A percentile compares a stretch with the other conserved stretches of the same genome.
Evolutionary conservation across 2,113 vertebrate genomes (phyloP).

Genomic region (Eretmochelys imbricata): DNA sequence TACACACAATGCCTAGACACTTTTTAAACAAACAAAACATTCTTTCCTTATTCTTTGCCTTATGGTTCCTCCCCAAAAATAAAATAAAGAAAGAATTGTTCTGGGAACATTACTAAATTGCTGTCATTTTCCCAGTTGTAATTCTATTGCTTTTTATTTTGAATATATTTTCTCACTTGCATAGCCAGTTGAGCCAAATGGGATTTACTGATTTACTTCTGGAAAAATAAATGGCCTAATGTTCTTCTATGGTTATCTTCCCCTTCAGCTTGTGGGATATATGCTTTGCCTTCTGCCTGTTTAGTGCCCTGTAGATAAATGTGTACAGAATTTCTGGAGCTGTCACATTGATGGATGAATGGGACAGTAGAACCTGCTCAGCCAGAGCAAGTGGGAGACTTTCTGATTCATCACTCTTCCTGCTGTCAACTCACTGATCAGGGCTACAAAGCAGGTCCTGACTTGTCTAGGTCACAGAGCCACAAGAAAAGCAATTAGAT

Average conservation of each 20-base stretch:
- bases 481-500: slow-evolving; percentile 58
- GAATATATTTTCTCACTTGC: neutral
- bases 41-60: neutral
- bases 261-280: slow-evolving; percentile 60
- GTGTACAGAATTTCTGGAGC: slow-evolving; percentile 66
- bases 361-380: slow-evolving; percentile 64
- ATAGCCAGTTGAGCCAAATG: neutral
- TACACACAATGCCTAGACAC: neutral
- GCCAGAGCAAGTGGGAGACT: slow-evolving; percentile 62
- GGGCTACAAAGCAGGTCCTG: slow-evolving; percentile 36
- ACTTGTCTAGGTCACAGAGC: slow-evolving; percentile 41
- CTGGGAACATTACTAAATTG: neutral
- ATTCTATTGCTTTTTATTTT: neutral
- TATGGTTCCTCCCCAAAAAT: neutral
- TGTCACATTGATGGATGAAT: slow-evolving; percentile 81
- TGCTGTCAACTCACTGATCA: slow-evolving; percentile 55
- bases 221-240: slow-evolving; percentile 48
- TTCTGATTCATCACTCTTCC: slow-evolving; percentile 75
- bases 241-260: slow-evolving; percentile 56
- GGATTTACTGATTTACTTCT: slow-evolving; percentile 48
- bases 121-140: neutral
- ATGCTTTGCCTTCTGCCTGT: slow-evolving; percentile 54
- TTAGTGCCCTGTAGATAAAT: slow-evolving; percentile 74
- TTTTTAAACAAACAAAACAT: neutral
- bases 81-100: neutral